Evolutionary conservation across 2,888 invertebrate species (phyloP).

Genomic region (Agrochola circellaris): DNA sequence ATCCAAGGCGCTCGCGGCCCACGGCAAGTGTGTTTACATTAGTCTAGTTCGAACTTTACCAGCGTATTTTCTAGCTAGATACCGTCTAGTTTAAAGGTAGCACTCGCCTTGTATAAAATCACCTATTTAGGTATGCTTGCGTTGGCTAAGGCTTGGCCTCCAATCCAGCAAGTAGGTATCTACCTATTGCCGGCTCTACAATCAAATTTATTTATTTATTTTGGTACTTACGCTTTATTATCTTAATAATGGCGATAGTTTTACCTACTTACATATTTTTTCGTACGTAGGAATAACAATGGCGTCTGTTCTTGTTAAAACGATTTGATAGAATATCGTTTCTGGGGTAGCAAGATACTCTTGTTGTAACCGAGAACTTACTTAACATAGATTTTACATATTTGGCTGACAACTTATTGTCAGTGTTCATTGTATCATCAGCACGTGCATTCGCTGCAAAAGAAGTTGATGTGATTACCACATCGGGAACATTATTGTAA

Average conservation of each 20-base stretch:
- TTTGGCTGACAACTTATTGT: slow-evolving; percentile 17
- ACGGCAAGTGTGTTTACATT: no score
- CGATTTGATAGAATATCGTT: slow-evolving; percentile 45
- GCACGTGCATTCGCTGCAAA: slow-evolving; percentile 9
- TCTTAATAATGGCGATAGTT: slow-evolving; percentile 13
- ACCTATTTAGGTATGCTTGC: background rate
- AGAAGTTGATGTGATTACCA: slow-evolving; percentile 21
- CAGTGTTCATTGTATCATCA: slow-evolving; percentile 5
- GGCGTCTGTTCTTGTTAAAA: slow-evolving; percentile 26
- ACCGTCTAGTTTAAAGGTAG: background rate
- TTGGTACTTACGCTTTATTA: slow-evolving; percentile 32
- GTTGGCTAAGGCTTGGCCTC: no score
- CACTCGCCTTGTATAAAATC: background rate
- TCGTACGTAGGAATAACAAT: slow-evolving; percentile 26
- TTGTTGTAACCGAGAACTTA: slow-evolving; percentile 54
- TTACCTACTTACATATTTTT: slow-evolving; percentile 5
- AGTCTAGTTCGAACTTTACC: no score
- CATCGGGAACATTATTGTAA: slow-evolving; percentile 5
- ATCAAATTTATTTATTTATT: background rate
- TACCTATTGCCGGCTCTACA: background rate
- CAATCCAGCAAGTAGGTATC: background rate
- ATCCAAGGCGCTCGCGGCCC: no score
- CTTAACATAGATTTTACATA: slow-evolving; percentile 43
- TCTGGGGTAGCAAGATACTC: slow-evolving; percentile 44
- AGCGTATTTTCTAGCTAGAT: background rate